These are phyloP conservation scores for Leptarthrus brevirostris DNA, from an alignment of 2,888 invertebrate species.

Conservation along the genomic window DNA sequence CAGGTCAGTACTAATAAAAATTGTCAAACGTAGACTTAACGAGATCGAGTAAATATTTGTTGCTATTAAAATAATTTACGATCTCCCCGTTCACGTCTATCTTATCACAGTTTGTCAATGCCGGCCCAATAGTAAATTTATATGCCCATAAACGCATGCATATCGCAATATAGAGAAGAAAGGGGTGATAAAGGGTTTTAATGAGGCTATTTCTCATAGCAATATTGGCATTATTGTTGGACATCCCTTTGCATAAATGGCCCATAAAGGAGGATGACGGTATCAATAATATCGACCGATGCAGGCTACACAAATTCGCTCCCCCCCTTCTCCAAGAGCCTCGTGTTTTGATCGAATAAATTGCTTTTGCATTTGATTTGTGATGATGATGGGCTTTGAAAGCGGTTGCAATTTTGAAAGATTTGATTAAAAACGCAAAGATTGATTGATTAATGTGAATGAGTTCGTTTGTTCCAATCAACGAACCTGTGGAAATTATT, in stretches of 20 bases:
- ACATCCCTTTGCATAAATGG: slow-evolving; percentile 16
- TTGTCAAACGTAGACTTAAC: not conserved
- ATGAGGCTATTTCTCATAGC: slow-evolving; percentile 29
- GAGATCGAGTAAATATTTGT: not conserved
- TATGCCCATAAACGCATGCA: not conserved
- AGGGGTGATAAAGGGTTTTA: slow-evolving; percentile 31
- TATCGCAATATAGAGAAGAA: slow-evolving; percentile 1
- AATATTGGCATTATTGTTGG: slow-evolving; percentile 18
- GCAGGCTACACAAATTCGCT: too few species aligned
- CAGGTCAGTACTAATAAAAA: not conserved
- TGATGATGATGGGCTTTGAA: not conserved
- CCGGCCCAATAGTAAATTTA: slow-evolving; percentile 2
- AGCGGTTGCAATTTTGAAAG: not conserved
- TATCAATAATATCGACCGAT: not conserved
- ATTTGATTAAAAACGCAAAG: slow-evolving; percentile 23
- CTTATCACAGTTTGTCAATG: slow-evolving; percentile 30
- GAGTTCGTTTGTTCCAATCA: not conserved
- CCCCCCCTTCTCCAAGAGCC: not conserved
- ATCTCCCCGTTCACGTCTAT: not conserved
- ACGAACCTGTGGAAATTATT: slow-evolving; percentile 10
- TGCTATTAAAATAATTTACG: slow-evolving; percentile 30
- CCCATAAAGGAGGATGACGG: not conserved
- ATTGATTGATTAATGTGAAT: slow-evolving; percentile 15
- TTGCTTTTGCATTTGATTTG: not conserved
- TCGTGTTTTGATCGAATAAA: not conserved